Conservation (phyloP, 2,797 vertebrate species). For the Oreochromis grahami region DNA sequence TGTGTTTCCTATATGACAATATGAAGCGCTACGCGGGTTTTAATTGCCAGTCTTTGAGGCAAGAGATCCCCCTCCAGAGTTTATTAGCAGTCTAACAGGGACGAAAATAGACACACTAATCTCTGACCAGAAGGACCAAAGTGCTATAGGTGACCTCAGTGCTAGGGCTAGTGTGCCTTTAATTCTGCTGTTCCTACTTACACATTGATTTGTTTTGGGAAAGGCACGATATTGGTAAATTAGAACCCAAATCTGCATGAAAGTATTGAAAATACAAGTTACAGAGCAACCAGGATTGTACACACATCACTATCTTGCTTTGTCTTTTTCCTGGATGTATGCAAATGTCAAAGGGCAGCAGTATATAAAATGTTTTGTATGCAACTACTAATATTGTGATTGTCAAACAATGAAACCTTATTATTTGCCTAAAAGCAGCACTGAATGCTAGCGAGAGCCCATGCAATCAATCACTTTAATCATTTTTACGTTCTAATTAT, state of each 20-base stretch:
- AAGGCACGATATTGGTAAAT: neutral
- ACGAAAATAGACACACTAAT: conserved; percentile 39
- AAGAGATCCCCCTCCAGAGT: neutral
- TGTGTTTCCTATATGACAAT: neutral
- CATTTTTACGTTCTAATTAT: neutral
- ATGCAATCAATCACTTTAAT: neutral
- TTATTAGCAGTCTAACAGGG: conserved; percentile 5
- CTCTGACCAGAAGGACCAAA: neutral
- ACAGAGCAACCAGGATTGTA: neutral
- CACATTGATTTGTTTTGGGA: neutral
- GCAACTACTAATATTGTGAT: neutral
- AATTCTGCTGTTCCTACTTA: neutral
- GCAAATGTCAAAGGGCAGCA: neutral
- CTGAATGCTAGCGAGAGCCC: neutral
- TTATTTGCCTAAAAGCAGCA: neutral
- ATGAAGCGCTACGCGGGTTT: neutral
- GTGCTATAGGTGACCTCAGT: conserved; percentile 8
- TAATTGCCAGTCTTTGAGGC: neutral
- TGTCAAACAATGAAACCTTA: neutral
- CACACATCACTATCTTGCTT: neutral
- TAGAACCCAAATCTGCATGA: neutral
- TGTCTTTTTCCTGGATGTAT: neutral
- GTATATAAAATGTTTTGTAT: neutral
- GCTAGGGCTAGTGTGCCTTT: neutral
- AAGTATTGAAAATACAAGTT: neutral